Evolutionary conservation across 2,888 invertebrate species (phyloP), one percentile per base, ranked within the genome.

Genomic region (Perdita meconis): DNA sequence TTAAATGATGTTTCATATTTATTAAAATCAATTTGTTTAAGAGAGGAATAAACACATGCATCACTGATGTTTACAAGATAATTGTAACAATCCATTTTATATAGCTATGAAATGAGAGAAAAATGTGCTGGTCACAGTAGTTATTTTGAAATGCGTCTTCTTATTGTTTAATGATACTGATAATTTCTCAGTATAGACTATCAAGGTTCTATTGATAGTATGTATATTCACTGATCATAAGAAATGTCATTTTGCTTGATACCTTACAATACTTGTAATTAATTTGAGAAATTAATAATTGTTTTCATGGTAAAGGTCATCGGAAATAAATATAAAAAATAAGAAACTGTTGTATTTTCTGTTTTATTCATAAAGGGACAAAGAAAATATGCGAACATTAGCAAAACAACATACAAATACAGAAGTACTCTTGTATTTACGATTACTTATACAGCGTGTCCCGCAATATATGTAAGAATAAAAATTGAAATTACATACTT

Each of bases 181-280:
- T 44, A 40, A 50, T 72, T 65, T 77, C 36, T 74, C 66, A 38
- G 40, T 44, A 51, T 13, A 51, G 50, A 44, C 22, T 34, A 47
- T 63, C 34, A 59, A 13, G 60, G 68, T 78, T 70, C 65, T 66
- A n/a, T n/a, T n/a, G n/a, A n/a, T 38, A 44, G 53, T 69, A 63
- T 16, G 19, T 5, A 16, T 16, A 55, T 47, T 13, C 22, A 66
- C 47, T 22, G 40, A 66, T 61, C 47, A 73, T 38, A 55, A 30
- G 34, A 65, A 78, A 70, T 67, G 67, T 79, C 47, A 60, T 70
- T 24, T 47, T 63, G 65, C 57, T 64, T 47, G 64, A 67, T 61
- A 70, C 71, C 19, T 67, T 56, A 38, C 56, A 55, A 61, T 61
- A 56, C 72, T 81, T 74, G 81, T 65, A 83, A 84, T 70, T 75